phyloP scores from a whole-genome alignment of 2,113 vertebrate genomes.

The Gallinago jamesoni region DNA sequence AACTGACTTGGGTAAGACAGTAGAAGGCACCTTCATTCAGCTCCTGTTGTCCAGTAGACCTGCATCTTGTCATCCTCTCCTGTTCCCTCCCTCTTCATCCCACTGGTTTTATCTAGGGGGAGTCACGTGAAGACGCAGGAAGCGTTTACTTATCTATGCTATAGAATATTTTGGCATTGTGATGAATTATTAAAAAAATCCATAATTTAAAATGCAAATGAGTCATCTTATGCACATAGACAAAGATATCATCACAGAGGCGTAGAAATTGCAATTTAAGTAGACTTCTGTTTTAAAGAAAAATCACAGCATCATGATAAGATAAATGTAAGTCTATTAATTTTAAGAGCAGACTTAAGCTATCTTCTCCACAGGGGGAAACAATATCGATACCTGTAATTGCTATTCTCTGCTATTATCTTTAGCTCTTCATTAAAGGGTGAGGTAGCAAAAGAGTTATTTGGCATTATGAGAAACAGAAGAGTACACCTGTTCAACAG shows the following conservation, averaged over 20 bases:
- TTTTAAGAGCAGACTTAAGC: neutral
- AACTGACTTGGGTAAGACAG: neutral
- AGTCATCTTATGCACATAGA: neutral
- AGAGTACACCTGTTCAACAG: neutral
- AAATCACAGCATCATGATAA: neutral
- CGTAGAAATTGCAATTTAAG: neutral
- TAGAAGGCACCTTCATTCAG: neutral
- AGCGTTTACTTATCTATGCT: neutral
- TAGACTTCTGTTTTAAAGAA: neutral
- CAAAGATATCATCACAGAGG: neutral
- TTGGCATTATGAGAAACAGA: neutral
- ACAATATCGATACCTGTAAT: neutral
- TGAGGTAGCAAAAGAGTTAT: neutral
- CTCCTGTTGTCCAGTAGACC: neutral
- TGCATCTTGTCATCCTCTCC: neutral
- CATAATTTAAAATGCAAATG: neutral
- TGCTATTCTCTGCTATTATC: neutral
- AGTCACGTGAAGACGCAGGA: neutral
- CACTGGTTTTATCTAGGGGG: neutral
- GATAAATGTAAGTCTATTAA: neutral
- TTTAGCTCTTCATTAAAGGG: neutral
- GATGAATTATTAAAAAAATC: neutral
- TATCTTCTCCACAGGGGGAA: neutral
- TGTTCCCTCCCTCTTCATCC: neutral
- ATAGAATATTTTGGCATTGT: neutral